phyloP scores from a whole-genome alignment of 2,888 invertebrate species.

The Leucophenga montana region DNA sequence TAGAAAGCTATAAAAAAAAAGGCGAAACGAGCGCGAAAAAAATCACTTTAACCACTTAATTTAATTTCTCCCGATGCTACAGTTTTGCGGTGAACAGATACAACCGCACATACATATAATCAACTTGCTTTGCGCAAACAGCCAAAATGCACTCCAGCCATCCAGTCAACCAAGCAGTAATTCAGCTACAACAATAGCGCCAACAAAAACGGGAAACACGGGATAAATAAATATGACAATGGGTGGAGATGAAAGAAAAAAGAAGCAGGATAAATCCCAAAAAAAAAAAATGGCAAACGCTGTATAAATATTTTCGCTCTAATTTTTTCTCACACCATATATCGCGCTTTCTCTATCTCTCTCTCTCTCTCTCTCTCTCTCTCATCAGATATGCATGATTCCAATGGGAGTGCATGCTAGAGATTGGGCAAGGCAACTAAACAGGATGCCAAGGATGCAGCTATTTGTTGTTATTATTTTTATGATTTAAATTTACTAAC shows the following conservation, averaged over 20 bases:
- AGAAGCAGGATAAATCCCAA: no score
- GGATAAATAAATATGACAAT: no score
- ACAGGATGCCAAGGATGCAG: not conserved
- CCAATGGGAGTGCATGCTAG: constrained; percentile 35
- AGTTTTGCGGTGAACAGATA: not conserved
- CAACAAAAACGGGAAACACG: constrained; percentile 5
- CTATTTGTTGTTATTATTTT: constrained; percentile 5
- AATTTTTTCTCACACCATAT: constrained; percentile 30
- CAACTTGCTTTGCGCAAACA: no score
- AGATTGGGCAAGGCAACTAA: not conserved
- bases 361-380: no score
- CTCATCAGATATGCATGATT: constrained; percentile 62
- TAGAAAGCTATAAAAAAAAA: not conserved
- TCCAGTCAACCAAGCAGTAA: not conserved
- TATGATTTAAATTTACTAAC: no score
- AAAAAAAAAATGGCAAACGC: no score
- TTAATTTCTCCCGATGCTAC: constrained; percentile 21
- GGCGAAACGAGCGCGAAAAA: not conserved
- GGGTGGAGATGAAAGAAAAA: constrained; percentile 20
- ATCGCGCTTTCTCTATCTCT: no score
- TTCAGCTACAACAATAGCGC: not conserved
- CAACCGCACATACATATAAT: no score
- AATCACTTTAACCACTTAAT: constrained; percentile 27
- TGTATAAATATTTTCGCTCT: constrained; percentile 34
- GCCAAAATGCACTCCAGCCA: no score